Evolutionary conservation across 1,140 invertebrate genomes (phyloP).

Genomic region (Heliothis virescens): DNA sequence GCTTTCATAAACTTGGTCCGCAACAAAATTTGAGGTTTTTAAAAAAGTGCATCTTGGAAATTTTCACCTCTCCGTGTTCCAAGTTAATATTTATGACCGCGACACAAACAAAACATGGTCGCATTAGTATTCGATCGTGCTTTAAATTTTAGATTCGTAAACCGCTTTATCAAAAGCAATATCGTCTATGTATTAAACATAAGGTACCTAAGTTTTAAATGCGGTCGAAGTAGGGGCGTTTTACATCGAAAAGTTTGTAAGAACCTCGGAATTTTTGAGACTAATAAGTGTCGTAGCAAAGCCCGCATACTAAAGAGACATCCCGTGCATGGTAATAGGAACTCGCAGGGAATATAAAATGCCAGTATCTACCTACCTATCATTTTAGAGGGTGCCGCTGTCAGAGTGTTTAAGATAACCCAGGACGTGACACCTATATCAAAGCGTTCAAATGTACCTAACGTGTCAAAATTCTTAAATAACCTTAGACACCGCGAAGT

Average conservation of each 20-base stretch:
- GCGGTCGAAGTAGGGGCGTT: conserved; percentile 70
- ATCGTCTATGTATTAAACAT: conserved; percentile 85
- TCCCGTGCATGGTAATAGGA: conserved; percentile 75
- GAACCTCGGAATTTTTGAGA: conserved; percentile 82
- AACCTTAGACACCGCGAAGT: conserved; percentile 35
- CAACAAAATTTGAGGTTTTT: conserved; percentile 29
- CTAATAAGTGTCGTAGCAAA: conserved; percentile 81
- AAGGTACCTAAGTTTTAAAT: conserved; percentile 81
- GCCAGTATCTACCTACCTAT: conserved; percentile 65
- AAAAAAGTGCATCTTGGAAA: conserved; percentile 53
- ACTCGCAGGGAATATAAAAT: conserved; percentile 82
- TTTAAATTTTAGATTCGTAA: conserved; percentile 85
- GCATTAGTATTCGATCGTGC: conserved; percentile 82
- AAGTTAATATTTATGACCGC: conserved; percentile 77
- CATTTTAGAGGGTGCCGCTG: conserved; percentile 57
- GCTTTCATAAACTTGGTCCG: conserved; percentile 3
- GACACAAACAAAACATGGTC: conserved; percentile 74
- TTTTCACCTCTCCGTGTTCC: conserved; percentile 64
- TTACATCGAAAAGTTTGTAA: conserved; percentile 75
- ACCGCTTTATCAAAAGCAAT: conserved; percentile 85
- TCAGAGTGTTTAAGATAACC: conserved; percentile 64
- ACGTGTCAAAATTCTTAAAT: conserved; percentile 51
- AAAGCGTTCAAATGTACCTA: conserved; percentile 53
- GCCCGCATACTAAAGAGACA: conserved; percentile 82
- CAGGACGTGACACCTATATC: conserved; percentile 60